Conservation (phyloP, 2,888 invertebrate species). For the Molorchus minor region DNA sequence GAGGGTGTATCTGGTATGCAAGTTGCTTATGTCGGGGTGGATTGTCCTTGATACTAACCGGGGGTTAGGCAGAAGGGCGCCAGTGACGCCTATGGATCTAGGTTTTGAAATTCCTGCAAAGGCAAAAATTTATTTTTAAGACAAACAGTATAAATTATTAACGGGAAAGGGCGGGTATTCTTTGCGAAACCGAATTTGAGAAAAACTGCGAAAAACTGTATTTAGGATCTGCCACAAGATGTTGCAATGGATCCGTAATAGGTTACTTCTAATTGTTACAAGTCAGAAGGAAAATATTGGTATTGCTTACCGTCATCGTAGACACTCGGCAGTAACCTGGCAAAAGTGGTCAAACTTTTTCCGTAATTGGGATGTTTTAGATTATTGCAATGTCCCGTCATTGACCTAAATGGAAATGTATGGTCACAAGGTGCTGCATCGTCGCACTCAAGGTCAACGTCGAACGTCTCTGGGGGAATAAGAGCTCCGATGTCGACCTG, state of each 20-base stretch:
- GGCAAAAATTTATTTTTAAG: not conserved
- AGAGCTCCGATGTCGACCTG: conserved; percentile 81
- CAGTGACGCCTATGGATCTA: conserved; percentile 76
- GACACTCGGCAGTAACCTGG: conserved; percentile 82
- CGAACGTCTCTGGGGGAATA: conserved; percentile 70
- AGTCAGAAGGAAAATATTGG: not conserved
- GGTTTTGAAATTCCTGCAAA: conserved; percentile 79
- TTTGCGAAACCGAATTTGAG: too few species aligned
- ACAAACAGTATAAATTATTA: not conserved
- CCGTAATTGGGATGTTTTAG: conserved; percentile 83
- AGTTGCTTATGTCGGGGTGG: conserved; percentile 90
- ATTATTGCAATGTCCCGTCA: conserved; percentile 90
- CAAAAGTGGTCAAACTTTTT: conserved; percentile 85
- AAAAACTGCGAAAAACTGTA: too few species aligned
- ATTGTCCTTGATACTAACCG: conserved; percentile 86
- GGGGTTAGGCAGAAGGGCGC: conserved; percentile 83
- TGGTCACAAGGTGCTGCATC: conserved; percentile 78
- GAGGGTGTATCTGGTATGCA: conserved; percentile 86
- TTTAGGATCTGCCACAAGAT: too few species aligned
- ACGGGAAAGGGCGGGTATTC: too few species aligned
- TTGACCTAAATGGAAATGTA: conserved; percentile 74
- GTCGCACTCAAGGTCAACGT: conserved; percentile 75
- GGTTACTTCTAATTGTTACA: too few species aligned
- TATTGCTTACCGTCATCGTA: conserved; percentile 82
- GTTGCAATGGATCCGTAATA: too few species aligned